Conservation (phyloP, 2,888 invertebrate genomes). For the Agrotis exclamationis region DNA sequence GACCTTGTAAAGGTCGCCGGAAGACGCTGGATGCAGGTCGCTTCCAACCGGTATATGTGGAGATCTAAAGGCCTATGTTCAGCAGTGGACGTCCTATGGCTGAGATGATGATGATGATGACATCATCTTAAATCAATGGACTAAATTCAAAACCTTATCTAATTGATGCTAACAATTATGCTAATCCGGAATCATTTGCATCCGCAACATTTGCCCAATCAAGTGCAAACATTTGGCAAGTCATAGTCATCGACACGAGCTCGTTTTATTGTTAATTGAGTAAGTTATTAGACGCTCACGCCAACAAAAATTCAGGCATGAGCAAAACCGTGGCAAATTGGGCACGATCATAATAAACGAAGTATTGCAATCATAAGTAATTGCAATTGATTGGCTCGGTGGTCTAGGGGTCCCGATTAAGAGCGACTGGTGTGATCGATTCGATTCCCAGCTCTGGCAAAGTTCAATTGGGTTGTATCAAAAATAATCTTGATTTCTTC, state of each 20-base stretch:
- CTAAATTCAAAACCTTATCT: constrained; percentile 1
- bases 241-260: neutral
- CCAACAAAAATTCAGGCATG: constrained; percentile 22
- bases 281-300: constrained; percentile 48
- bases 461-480: neutral
- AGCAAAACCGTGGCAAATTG: constrained; percentile 42
- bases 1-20: too few species aligned
- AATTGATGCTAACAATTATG: constrained; percentile 16
- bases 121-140: constrained; percentile 24
- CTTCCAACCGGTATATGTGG: too few species aligned
- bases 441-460: too few species aligned
- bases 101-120: too few species aligned
- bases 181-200: constrained; percentile 30
- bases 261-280: constrained; percentile 55
- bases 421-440: too few species aligned
- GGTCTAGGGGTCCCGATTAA: too few species aligned
- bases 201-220: constrained; percentile 40
- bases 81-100: too few species aligned
- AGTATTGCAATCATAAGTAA: constrained; percentile 9
- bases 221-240: constrained; percentile 38
- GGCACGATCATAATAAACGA: constrained; percentile 24
- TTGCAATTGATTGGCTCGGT: too few species aligned
- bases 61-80: too few species aligned
- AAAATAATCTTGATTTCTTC: constrained; percentile 6
- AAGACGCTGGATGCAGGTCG: too few species aligned